phyloP scores from a whole-genome alignment of 2,888 invertebrate genomes.

The Phyllotreta striolata region DNA sequence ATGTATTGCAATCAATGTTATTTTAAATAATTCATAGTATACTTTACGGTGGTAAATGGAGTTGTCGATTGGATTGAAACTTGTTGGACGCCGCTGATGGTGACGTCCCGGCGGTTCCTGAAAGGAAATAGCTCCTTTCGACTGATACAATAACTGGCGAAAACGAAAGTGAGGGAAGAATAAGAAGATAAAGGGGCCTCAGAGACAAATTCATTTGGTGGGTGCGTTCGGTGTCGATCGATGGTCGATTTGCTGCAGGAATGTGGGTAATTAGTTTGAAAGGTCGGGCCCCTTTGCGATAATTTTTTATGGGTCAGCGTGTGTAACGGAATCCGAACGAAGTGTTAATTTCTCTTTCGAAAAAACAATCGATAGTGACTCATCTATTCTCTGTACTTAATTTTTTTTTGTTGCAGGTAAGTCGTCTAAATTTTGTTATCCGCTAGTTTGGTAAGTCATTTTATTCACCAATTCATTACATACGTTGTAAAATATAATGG shows the following conservation, averaged over 20 bases:
- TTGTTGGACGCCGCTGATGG: constrained; percentile 1
- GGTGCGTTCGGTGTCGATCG: constrained; percentile 20
- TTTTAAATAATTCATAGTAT: too few relatives aligned
- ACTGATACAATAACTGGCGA: constrained; percentile 34
- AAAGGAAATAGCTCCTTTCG: constrained; percentile 33
- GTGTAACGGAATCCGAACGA: constrained; percentile 2
- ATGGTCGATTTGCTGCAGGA: constrained; percentile 26
- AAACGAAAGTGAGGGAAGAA: constrained; percentile 22
- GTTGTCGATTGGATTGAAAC: too few relatives aligned
- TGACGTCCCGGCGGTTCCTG: neutral
- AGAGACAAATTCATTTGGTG: constrained; percentile 29
- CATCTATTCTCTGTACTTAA: too few relatives aligned
- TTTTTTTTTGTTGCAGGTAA: too few relatives aligned
- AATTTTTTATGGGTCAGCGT: constrained; percentile 22
- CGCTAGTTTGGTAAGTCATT: neutral
- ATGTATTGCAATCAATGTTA: too few relatives aligned
- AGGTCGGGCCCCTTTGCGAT: constrained; percentile 22
- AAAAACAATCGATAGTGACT: neutral
- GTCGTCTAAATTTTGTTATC: neutral
- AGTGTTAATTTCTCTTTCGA: constrained; percentile 1
- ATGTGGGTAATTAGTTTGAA: constrained; percentile 32
- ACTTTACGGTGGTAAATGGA: too few relatives aligned
- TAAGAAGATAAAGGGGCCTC: constrained; percentile 22
- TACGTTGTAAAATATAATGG: neutral
- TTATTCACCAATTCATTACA: neutral